Evolutionary conservation across 1,140 invertebrate genomes (phyloP).

Genomic region (Harpegnathos saltator): DNA sequence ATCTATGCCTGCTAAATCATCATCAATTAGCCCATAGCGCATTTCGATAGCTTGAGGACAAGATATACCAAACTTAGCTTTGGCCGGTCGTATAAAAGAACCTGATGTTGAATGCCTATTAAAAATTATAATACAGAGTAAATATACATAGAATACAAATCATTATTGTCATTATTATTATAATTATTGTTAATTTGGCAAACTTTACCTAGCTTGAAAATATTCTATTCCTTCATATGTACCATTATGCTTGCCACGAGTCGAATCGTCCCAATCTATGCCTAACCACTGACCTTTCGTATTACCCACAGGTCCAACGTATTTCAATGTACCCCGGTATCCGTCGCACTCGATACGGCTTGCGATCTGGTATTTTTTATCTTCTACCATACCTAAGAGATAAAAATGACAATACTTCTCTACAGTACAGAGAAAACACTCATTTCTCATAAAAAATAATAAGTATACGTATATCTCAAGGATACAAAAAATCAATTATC

Average conservation of each 20-base stretch:
- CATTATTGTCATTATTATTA: background rate
- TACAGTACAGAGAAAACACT: background rate
- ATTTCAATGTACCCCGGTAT: constrained; percentile 87
- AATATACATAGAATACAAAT: constrained; percentile 7
- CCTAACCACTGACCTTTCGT: constrained; percentile 93
- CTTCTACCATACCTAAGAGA: constrained; percentile 81
- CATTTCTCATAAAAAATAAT: background rate
- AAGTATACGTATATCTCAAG: background rate
- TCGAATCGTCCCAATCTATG: constrained; percentile 96
- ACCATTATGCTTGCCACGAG: constrained; percentile 96
- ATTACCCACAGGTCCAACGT: constrained; percentile 87
- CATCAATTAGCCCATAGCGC: constrained; percentile 90
- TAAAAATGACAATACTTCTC: constrained; percentile 3
- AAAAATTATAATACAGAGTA: constrained; percentile 43
- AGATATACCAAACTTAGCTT: constrained; percentile 90
- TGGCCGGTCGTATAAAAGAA: constrained; percentile 94
- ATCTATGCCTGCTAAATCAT: constrained; percentile 87
- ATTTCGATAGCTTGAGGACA: constrained; percentile 90
- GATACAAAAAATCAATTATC: background rate
- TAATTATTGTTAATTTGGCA: background rate
- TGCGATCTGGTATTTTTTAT: constrained; percentile 84
- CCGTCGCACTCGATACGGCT: constrained; percentile 87
- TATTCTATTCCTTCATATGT: constrained; percentile 92
- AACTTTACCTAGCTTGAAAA: constrained; percentile 91
- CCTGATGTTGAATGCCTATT: constrained; percentile 89